Conservation (phyloP, 1,140 invertebrate species). For the Megathymus violae region DNA sequence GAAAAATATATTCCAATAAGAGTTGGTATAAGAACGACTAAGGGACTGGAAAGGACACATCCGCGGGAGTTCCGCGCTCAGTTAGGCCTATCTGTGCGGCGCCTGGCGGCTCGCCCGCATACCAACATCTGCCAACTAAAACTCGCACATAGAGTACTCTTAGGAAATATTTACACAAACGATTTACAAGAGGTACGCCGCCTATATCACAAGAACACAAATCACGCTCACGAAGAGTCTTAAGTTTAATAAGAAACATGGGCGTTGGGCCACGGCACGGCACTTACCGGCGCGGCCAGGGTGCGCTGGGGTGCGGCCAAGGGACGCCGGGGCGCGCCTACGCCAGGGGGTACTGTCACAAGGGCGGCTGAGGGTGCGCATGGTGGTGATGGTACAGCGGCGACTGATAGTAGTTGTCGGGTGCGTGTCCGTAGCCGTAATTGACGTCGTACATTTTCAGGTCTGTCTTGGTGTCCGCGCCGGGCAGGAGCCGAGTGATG, state of each 20-base stretch:
- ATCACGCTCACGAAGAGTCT: constrained; percentile 77
- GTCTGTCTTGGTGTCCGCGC: constrained; percentile 92
- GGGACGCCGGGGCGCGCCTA: constrained; percentile 63
- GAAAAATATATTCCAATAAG: constrained; percentile 43
- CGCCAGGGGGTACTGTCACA: constrained; percentile 81
- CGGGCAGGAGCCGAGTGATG: constrained; percentile 94
- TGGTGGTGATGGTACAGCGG: constrained; percentile 91
- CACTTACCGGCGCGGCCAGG: constrained; percentile 60
- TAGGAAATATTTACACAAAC: constrained; percentile 73
- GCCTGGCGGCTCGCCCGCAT: constrained; percentile 58
- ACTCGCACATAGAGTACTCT: constrained; percentile 64
- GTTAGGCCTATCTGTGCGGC: constrained; percentile 66
- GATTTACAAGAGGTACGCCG: constrained; percentile 47
- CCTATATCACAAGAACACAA: constrained; percentile 77
- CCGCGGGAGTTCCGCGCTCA: constrained; percentile 57
- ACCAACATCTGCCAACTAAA: constrained; percentile 60
- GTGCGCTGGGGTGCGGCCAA: constrained; percentile 39
- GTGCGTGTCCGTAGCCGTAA: constrained; percentile 87
- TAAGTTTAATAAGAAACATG: constrained; percentile 54
- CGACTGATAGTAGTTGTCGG: constrained; percentile 92
- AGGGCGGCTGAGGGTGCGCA: constrained; percentile 83
- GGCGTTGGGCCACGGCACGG: constrained; percentile 42
- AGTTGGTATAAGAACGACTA: constrained; percentile 60
- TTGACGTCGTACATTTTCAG: constrained; percentile 93
- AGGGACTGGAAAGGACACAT: constrained; percentile 70